Evolutionary conservation across 2,888 invertebrate genomes (phyloP), one percentile per base, ranked within the genome.

Genomic region (Ephialtes manifestator): DNA sequence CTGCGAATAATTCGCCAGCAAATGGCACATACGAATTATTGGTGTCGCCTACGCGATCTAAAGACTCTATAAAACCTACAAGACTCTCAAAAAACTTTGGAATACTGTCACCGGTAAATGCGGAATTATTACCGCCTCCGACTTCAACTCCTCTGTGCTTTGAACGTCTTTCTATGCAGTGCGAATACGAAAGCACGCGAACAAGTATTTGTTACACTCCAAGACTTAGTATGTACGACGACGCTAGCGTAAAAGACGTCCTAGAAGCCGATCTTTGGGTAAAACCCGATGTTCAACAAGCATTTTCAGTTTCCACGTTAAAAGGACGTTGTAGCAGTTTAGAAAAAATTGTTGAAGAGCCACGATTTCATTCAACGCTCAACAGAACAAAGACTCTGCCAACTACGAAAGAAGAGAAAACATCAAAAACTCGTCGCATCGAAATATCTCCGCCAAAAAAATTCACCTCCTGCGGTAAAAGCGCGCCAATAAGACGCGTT

Each of bases 201-300:
- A n/a, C 74, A n/a, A 80, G 70, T 18, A 4, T 55, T 0, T 39
- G 60, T 24, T 39, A 65, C 11, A 11, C 55, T 10, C 53, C 77
- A 28, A 51, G 63, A 24, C 43, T 24, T 1, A 75, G 51, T 60
- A 77, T 82, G 18, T 60, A 76, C 35, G 92, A 92, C 80, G 85
- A 85, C 65, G 88, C 88, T 7, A 88, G 90, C 24, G 91, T 83
- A 0, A 90, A 88, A 76, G 90, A 91, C n/a, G 89, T 92, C n/a
- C 83, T 92, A 3, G 92, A 92, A 76, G 92, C 92, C 3, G 91
- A 92, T 85, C 84, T 92, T 20, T 92, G 92, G 92, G 89, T 88
- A 0, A 90, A 89, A 80, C 84, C 89, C 0, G 88, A 86, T 43
- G n/a, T n/a, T 0, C 39, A 65, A 4, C 48, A 53, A 11, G 60